Evolutionary conservation across 2,888 invertebrate species (phyloP).

Genomic region (Dinocampus coccinellae): DNA sequence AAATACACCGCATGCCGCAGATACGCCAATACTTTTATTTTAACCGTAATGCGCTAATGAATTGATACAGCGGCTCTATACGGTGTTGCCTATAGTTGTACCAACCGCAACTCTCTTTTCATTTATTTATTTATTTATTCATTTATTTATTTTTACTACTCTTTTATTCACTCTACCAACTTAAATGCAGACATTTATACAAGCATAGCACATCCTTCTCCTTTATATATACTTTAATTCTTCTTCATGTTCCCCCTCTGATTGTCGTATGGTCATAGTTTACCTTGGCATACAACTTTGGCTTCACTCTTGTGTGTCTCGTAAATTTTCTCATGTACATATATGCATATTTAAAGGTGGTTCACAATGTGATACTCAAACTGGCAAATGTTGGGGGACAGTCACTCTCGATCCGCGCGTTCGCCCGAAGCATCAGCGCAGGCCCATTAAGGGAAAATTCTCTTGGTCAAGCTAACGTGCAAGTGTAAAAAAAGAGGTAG

Average conservation of each 20-base stretch:
- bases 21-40: slow-evolving; percentile 63
- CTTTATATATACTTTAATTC: slow-evolving; percentile 14
- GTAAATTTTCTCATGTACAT: background rate
- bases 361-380: slow-evolving; percentile 35
- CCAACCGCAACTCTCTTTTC: slow-evolving; percentile 24
- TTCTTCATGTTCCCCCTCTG: background rate
- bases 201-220: background rate
- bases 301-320: background rate
- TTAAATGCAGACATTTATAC: background rate
- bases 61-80: slow-evolving; percentile 58
- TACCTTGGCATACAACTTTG: background rate
- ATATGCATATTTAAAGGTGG: slow-evolving; percentile 1
- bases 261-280: slow-evolving; percentile 3
- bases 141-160: no score
- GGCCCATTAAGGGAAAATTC: slow-evolving; percentile 39
- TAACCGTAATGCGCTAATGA: slow-evolving; percentile 64
- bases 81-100: slow-evolving; percentile 35
- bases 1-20: slow-evolving; percentile 60
- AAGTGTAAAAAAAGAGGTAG: background rate
- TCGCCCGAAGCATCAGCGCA: slow-evolving; percentile 10
- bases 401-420: slow-evolving; percentile 14
- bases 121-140: no score
- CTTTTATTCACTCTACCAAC: slow-evolving; percentile 20
- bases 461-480: background rate
- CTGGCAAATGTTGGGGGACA: slow-evolving; percentile 28